phyloP scores from a whole-genome alignment of 2,797 vertebrate genomes.

The Cynopterus sphinx region DNA sequence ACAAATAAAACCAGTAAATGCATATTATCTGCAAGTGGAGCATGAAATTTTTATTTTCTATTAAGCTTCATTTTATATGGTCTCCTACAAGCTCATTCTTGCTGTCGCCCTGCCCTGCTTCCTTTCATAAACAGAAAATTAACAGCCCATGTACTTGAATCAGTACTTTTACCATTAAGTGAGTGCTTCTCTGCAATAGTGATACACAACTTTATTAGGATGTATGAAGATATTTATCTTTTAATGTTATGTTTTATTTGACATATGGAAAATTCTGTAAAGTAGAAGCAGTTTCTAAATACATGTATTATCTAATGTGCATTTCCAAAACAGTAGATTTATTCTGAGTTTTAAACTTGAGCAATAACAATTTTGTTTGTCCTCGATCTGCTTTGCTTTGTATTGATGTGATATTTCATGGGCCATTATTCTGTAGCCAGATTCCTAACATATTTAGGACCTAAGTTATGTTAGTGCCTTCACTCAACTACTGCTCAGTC shows the following conservation, averaged over 20 bases:
- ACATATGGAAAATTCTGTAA: conserved; percentile 23
- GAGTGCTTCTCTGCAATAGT: not conserved
- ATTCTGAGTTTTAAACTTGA: conserved; percentile 13
- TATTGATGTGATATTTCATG: not conserved
- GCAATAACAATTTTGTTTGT: not conserved
- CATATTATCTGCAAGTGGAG: not conserved
- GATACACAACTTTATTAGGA: conserved; percentile 29
- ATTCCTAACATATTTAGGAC: not conserved
- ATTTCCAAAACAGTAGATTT: not conserved
- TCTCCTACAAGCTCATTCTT: not conserved
- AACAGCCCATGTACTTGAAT: conserved; percentile 12
- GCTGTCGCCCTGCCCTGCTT: not conserved
- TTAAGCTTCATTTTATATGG: conserved; percentile 37
- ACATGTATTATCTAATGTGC: conserved; percentile 1
- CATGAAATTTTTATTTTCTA: conserved; percentile 17
- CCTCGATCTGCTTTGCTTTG: not conserved
- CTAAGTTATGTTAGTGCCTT: not conserved
- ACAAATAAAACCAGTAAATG: not conserved
- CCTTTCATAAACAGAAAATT: conserved; percentile 58
- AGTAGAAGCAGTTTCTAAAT: conserved; percentile 41
- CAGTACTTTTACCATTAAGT: conserved; percentile 46
- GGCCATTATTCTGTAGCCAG: conserved; percentile 21
- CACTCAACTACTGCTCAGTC: not conserved
- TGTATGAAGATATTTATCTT: conserved; percentile 8
- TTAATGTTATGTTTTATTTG: conserved; percentile 46